phyloP scores from a whole-genome alignment of 2,797 vertebrate species.

The Pipistrellus nathusii region DNA sequence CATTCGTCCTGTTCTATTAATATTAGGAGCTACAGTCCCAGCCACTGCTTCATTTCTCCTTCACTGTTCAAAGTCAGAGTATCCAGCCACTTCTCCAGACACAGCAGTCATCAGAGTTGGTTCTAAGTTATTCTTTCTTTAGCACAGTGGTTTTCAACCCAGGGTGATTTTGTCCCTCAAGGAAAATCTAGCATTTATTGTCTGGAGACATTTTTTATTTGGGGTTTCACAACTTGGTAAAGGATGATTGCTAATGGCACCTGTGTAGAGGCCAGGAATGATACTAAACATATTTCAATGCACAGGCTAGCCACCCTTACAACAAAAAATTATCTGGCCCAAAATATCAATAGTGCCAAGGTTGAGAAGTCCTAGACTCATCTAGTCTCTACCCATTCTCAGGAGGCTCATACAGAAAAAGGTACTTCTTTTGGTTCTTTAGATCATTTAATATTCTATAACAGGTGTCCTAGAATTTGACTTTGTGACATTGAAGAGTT shows the following conservation, averaged over 20 bases:
- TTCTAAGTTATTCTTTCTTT: background rate
- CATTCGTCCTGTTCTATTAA: background rate
- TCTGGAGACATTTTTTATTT: constrained; percentile 30
- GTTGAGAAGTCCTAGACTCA: background rate
- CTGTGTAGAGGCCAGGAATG: background rate
- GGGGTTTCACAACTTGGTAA: background rate
- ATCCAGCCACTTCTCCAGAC: background rate
- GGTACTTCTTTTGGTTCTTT: background rate
- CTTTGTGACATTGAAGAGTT: constrained; percentile 25
- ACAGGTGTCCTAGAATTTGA: constrained; percentile 3
- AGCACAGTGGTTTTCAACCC: background rate
- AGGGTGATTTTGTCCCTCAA: background rate
- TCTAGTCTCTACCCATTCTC: background rate
- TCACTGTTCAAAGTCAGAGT: background rate
- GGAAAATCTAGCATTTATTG: background rate
- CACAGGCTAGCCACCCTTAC: background rate
- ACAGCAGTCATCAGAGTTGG: background rate
- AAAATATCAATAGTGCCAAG: background rate
- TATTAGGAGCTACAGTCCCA: background rate
- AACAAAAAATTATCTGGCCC: background rate
- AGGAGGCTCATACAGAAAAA: constrained; percentile 3
- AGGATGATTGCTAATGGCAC: background rate
- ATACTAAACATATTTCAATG: background rate
- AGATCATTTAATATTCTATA: constrained; percentile 14
- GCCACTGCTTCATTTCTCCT: background rate